Evolutionary conservation across 1,140 invertebrate genomes (phyloP).

Genomic region (Camponotus floridanus): DNA sequence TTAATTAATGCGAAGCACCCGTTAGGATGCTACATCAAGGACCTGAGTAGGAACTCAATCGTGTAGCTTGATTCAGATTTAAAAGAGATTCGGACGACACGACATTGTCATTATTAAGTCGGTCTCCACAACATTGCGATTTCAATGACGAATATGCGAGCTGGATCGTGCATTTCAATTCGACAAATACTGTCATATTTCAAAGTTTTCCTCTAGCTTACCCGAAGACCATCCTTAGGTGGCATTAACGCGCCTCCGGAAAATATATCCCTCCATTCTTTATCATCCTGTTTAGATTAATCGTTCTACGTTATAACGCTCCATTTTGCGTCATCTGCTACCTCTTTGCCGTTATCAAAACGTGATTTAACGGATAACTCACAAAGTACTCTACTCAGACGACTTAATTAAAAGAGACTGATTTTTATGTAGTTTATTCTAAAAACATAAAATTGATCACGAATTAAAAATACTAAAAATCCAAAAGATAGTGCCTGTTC

Average conservation of each 20-base stretch:
- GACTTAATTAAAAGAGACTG: conserved; percentile 35
- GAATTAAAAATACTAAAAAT: conserved; percentile 49
- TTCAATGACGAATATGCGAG: conserved; percentile 31
- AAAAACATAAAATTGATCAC: not conserved
- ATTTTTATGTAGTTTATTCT: conserved; percentile 12
- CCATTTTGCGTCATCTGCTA: conserved; percentile 14
- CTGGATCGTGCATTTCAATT: conserved; percentile 41
- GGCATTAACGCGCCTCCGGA: conserved; percentile 24
- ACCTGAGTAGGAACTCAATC: conserved; percentile 42
- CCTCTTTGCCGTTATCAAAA: conserved; percentile 48
- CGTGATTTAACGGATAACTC: conserved; percentile 43
- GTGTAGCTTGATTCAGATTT: conserved; percentile 64
- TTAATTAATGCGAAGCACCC: conserved; percentile 80
- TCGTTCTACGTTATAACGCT: conserved; percentile 37
- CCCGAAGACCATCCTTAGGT: not conserved
- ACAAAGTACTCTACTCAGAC: conserved; percentile 26
- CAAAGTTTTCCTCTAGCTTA: not conserved
- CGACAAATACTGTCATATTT: conserved; percentile 10
- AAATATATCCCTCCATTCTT: conserved; percentile 40
- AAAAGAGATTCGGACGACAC: conserved; percentile 34
- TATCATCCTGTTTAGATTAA: conserved; percentile 58
- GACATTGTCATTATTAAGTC: conserved; percentile 54
- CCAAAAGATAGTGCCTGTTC: not conserved
- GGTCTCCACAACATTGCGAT: not conserved
- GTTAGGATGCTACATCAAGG: conserved; percentile 65